These are phyloP conservation scores for Globia sparganii DNA, from an alignment of 2,888 invertebrate species.

Conservation along the genomic window DNA sequence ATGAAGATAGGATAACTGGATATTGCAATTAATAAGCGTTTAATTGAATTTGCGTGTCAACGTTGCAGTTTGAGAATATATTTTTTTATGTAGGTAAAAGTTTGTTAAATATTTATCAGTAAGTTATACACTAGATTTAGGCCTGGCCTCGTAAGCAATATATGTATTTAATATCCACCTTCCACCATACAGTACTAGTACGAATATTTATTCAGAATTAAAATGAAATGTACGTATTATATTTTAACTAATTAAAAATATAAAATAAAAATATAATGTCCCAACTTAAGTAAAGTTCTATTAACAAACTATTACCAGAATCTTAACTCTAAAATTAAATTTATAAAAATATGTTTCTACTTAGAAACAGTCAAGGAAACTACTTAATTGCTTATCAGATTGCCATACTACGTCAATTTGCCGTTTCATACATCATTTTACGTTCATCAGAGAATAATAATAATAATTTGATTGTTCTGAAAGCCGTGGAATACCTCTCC, in stretches of 20 bases:
- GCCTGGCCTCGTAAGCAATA: background rate
- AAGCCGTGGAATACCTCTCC: too few relatives aligned
- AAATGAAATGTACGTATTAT: too few relatives aligned
- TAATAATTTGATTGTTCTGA: too few relatives aligned
- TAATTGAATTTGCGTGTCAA: background rate
- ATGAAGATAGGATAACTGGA: constrained; percentile 17
- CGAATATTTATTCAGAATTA: too few relatives aligned
- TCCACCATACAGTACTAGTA: too few relatives aligned
- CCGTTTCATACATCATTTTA: too few relatives aligned
- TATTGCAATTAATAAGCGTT: background rate
- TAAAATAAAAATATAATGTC: background rate
- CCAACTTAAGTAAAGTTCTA: background rate
- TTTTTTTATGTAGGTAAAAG: background rate
- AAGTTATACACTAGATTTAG: background rate
- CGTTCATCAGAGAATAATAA: too few relatives aligned
- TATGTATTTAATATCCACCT: too few relatives aligned
- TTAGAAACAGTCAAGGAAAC: too few relatives aligned
- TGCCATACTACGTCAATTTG: background rate
- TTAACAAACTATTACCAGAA: background rate
- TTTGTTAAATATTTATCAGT: background rate
- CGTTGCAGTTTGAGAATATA: background rate
- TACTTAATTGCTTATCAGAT: background rate
- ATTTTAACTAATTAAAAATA: too few relatives aligned
- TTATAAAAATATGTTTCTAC: too few relatives aligned
- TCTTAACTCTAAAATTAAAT: background rate